These are phyloP conservation scores for Poecilia picta DNA, from an alignment of 2,797 vertebrate genomes.

Conservation along the genomic window DNA sequence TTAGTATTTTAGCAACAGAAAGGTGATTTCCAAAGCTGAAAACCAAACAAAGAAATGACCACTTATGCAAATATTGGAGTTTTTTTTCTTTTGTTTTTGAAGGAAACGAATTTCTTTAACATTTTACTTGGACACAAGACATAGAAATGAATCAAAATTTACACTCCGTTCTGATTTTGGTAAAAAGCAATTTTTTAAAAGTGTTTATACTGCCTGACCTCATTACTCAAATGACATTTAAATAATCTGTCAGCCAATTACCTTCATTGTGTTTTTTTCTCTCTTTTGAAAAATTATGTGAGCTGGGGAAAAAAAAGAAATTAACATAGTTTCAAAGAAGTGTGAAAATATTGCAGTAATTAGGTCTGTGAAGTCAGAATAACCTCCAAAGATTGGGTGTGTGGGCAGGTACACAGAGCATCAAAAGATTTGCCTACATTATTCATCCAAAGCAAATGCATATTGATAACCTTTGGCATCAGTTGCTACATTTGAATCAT, in stretches of 20 bases:
- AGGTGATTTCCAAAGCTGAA: background rate
- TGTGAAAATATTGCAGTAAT: slow-evolving; percentile 39
- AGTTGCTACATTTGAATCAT: slow-evolving; percentile 55
- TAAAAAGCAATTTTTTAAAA: background rate
- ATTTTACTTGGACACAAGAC: background rate
- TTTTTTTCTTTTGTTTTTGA: background rate
- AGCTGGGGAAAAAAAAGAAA: background rate
- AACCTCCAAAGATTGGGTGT: slow-evolving; percentile 38
- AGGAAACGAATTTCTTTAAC: background rate
- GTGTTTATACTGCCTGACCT: background rate
- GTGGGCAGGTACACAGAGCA: slow-evolving; percentile 44
- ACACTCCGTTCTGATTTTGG: background rate
- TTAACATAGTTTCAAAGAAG: slow-evolving; percentile 19
- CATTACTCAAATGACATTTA: slow-evolving; percentile 17
- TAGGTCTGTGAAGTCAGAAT: slow-evolving; percentile 31
- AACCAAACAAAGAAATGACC: background rate
- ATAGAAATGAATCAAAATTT: background rate
- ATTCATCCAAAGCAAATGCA: slow-evolving; percentile 59
- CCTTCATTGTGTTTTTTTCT: background rate
- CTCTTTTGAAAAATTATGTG: background rate
- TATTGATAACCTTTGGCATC: slow-evolving; percentile 60
- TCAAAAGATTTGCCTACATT: slow-evolving; percentile 56
- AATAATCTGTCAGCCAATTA: background rate
- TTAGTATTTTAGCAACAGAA: background rate
- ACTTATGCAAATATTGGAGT: background rate